A percentile compares a stretch with the other conserved stretches of the same genome.
Evolutionary conservation across 1,140 invertebrate genomes (phyloP).

Genomic region (Notospermus geniculatus): DNA sequence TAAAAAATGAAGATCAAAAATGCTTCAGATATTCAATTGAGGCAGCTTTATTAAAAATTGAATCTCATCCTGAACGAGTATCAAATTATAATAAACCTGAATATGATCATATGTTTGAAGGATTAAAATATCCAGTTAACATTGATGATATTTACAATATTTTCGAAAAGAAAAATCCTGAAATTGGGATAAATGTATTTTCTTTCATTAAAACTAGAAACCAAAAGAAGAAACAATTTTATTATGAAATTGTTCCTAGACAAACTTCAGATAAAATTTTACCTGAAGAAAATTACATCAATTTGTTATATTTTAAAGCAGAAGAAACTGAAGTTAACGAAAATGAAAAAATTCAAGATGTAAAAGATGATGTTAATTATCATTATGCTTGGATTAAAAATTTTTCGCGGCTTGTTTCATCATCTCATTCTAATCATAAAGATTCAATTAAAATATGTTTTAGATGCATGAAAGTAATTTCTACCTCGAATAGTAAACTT

Average conservation of each 20-base stretch:
- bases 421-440: neutral
- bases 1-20: neutral
- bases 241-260: too few species aligned
- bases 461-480: neutral
- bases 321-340: conserved; percentile 4
- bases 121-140: too few species aligned
- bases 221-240: too few species aligned
- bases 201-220: too few species aligned
- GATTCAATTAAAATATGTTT: neutral
- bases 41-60: neutral
- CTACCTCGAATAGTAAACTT: neutral
- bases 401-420: neutral
- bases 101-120: too few species aligned
- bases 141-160: too few species aligned
- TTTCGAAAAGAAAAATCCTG: too few species aligned
- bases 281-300: too few species aligned
- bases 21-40: conserved; percentile 1
- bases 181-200: too few species aligned
- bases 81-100: too few species aligned
- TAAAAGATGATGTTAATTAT: neutral
- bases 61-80: too few species aligned
- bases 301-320: neutral
- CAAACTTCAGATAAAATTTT: too few species aligned
- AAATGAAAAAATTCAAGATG: conserved; percentile 3
- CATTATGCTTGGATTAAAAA: neutral